Conservation (phyloP, 1,140 invertebrate species). For the Leptinotarsa texana region DNA sequence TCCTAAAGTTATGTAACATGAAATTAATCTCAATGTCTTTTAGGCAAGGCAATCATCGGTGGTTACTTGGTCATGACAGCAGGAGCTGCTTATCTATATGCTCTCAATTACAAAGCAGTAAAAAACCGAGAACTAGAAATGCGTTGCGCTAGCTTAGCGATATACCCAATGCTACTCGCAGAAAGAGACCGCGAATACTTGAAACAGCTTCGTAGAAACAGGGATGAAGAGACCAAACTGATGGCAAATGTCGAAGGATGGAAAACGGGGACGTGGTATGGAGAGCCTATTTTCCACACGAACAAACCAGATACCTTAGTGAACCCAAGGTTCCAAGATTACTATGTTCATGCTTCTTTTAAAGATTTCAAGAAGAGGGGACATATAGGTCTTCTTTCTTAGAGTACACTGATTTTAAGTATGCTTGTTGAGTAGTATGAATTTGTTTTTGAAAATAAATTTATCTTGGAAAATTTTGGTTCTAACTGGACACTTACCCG, state of each 20-base stretch:
- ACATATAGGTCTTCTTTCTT: slow-evolving; percentile 60
- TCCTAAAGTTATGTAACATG: slow-evolving; percentile 19
- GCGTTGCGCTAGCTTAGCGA: slow-evolving; percentile 71
- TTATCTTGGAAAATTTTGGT: too few species aligned
- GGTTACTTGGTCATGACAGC: slow-evolving; percentile 65
- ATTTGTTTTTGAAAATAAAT: too few species aligned
- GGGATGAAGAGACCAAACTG: slow-evolving; percentile 81
- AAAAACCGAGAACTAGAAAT: slow-evolving; percentile 69
- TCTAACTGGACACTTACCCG: too few species aligned
- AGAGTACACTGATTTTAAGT: slow-evolving; percentile 42
- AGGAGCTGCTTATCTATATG: slow-evolving; percentile 63
- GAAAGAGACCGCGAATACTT: slow-evolving; percentile 82
- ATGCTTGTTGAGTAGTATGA: too few species aligned
- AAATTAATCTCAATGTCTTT: slow-evolving; percentile 32
- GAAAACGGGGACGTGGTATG: slow-evolving; percentile 85
- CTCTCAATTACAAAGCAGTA: slow-evolving; percentile 59
- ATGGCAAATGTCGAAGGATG: slow-evolving; percentile 89
- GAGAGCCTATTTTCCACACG: slow-evolving; percentile 73
- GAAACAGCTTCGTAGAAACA: slow-evolving; percentile 77
- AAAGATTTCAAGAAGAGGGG: slow-evolving; percentile 60
- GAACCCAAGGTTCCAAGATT: slow-evolving; percentile 68
- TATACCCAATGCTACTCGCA: slow-evolving; percentile 76
- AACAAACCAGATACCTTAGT: slow-evolving; percentile 60
- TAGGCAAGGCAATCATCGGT: slow-evolving; percentile 64
- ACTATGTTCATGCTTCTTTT: slow-evolving; percentile 66